Base-by-base conservation (phyloP, 2,113 vertebrate species). In the Trochalopteron elliotii region DNA sequence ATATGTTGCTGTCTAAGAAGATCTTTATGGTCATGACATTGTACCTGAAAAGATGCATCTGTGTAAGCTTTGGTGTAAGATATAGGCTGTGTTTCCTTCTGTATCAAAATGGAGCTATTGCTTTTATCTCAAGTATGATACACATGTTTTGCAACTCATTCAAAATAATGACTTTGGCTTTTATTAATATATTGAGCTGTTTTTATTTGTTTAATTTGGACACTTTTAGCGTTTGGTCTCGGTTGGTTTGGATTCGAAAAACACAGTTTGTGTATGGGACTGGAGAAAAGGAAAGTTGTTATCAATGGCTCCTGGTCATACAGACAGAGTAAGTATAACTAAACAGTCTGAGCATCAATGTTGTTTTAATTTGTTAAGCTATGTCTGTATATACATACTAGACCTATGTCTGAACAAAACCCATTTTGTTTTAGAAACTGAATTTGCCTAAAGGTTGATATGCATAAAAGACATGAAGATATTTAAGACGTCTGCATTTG, bases 211-310 rank as follows among this genome's bases (percentile, higher is more conserved):
- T 93, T 83, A 19, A 63, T 87, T 94, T 74, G 91, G 74, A 87
- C 64, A 71, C 97, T 86, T 96, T 74, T 98, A 99, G 99, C 99
- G 99, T 94, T 98, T 99, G 98, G 99, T 99, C 93, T 99, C 99
- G 15, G 99, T 99, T 96, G 99, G 99, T 92, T 98, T 99, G 96
- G 99, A 99, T 98, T 99, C 99, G 4, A 99, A 99, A 98, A 99
- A 99, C 97, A 99, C 99, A 84, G 99, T 99, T 96, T 99, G 99
- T 96, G 98, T 99, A 78, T 99, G 99, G 99, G 99, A 99, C 97
- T 99, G 99, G 99, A 99, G 98, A 94, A 99, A 97, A 98, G 99
- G 99, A 61, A 99, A 98, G 95, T 98, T 99, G 95, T 97, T 99
- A 79, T 99, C 99, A 83, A 98, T 98, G 83, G 99, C 99, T 95